Conservation (phyloP, 2,888 invertebrate species). For the Terebella lapidaria region DNA sequence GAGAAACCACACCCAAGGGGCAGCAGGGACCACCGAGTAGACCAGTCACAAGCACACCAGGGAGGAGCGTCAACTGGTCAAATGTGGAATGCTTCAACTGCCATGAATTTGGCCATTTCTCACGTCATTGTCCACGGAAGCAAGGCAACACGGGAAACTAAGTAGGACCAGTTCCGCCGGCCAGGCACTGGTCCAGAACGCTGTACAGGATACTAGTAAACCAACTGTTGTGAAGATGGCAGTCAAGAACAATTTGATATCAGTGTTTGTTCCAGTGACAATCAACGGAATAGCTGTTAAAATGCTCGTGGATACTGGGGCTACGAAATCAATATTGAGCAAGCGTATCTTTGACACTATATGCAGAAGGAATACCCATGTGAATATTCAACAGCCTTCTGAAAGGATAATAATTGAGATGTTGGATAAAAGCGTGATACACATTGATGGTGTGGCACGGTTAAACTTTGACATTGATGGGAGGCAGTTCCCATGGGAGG, state of each 20-base stretch:
- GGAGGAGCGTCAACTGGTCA: too few relatives aligned
- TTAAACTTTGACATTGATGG: conserved; percentile 2
- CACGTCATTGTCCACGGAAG: too few relatives aligned
- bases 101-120: too few relatives aligned
- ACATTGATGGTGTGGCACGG: neutral
- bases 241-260: conserved; percentile 2
- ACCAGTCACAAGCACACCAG: too few relatives aligned
- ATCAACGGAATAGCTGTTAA: conserved; percentile 7
- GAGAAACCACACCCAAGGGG: too few relatives aligned
- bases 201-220: too few relatives aligned
- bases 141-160: conserved; percentile 17
- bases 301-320: conserved; percentile 15
- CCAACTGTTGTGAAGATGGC: too few relatives aligned
- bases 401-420: neutral
- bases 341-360: conserved; percentile 5
- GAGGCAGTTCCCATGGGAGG: conserved; percentile 16
- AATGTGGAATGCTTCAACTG: too few relatives aligned
- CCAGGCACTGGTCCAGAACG: conserved; percentile 12
- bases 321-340: conserved; percentile 12
- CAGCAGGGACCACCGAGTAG: too few relatives aligned
- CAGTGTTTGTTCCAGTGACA: conserved; percentile 5
- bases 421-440: conserved; percentile 2
- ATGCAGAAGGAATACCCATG: neutral
- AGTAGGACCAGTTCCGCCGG: conserved; percentile 14
- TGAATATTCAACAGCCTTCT: neutral